Evolutionary conservation across 2,888 invertebrate species (phyloP).

Genomic region (Erebia aethiops): DNA sequence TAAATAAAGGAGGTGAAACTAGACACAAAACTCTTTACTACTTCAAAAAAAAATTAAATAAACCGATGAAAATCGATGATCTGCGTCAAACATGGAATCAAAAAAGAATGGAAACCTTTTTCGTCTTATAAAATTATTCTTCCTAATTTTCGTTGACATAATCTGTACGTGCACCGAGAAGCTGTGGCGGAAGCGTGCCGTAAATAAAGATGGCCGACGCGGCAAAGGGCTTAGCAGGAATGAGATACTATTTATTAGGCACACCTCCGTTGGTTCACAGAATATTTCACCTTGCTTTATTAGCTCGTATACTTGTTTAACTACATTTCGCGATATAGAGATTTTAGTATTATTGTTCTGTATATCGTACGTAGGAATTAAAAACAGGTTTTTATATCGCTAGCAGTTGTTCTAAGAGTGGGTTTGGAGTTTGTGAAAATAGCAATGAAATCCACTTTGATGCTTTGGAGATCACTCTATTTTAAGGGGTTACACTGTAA

Average conservation of each 20-base stretch:
- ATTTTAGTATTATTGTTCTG: slow-evolving; percentile 27
- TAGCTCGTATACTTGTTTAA: slow-evolving; percentile 33
- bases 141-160: slow-evolving; percentile 37
- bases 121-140: slow-evolving; percentile 16
- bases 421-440: no score
- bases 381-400: no score
- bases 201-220: slow-evolving; percentile 71
- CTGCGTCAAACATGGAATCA: background rate
- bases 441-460: no score
- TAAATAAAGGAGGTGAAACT: no score
- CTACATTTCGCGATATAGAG: slow-evolving; percentile 26
- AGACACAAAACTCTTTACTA: no score
- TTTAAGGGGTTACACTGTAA: no score
- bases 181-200: slow-evolving; percentile 66
- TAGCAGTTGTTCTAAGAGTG: no score
- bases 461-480: no score
- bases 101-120: slow-evolving; percentile 6
- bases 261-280: slow-evolving; percentile 44
- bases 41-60: no score
- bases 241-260: slow-evolving; percentile 54
- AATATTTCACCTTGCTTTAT: slow-evolving; percentile 43
- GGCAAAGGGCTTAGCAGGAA: slow-evolving; percentile 57
- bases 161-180: slow-evolving; percentile 50
- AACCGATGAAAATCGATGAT: no score
- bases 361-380: background rate